Evolutionary conservation across 2,888 invertebrate species (phyloP), one percentile per base, ranked within the genome.

Genomic region (Aricia artaxerxes): DNA sequence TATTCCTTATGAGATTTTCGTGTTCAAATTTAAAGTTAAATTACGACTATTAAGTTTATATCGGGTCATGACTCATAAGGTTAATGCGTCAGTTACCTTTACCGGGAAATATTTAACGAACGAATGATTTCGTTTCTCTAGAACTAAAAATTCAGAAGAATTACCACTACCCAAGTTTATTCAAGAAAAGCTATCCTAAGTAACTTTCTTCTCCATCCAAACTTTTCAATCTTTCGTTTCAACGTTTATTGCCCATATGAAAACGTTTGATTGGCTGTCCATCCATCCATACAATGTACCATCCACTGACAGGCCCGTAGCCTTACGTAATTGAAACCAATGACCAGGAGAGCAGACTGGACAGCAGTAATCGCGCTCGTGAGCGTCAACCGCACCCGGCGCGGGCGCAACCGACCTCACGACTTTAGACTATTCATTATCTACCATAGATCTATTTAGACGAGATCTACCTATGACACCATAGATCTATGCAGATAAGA

Each of bases 1-100:
- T 91, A 92, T 92, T 90, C 90, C 87, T 93, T 91, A 93, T 93
- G 93, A 93, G 93, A 91, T 93, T 92, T 93, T 93, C 92, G 93
- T 94, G 94, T 92, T 91, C 92, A 93, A 93, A 91, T 89, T 92
- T 89, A 90, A 90, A 87, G 88, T 88, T 86, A 93, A 93, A 93
- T 92, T 93, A 91, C 88, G 84, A 82, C 91, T 90, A 94, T 94
- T 93, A 94, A 90, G 89, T 91, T 91, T 93, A 92, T 85, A 82
- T 86, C 80, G 90, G 91, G 93, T 93, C 92, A 92, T 90, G 88
- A 91, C 86, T 84, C 57, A 57, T 13, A 86, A 89, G 92, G 91
- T 88, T 91, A 87, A 89, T 78, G 85, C 88, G 90, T 81, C 81
- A 81, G 79, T 81, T 79, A 82, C 80, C 81, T 78, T 57, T 76